Percentiles rank a stretch among this genome's conserved stretches.
Evolutionary conservation across 2,888 invertebrate genomes (phyloP).

Genomic region (Aporophyla lueneburgensis): DNA sequence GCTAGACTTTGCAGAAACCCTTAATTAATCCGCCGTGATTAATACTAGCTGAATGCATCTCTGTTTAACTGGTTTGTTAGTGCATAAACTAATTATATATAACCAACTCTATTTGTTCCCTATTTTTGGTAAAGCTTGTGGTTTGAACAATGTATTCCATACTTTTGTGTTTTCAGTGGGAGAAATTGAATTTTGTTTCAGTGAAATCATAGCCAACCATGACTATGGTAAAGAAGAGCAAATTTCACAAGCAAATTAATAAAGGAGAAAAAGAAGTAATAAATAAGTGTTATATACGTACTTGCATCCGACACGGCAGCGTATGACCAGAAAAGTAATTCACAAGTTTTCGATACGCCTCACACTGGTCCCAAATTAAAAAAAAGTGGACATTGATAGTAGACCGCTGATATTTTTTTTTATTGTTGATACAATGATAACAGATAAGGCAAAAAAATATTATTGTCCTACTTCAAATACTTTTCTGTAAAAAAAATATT

Average conservation of each 20-base stretch:
- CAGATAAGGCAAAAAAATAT: too few species aligned
- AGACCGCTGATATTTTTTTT: too few species aligned
- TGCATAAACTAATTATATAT: neutral
- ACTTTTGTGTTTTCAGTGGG: neutral
- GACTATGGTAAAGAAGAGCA: neutral
- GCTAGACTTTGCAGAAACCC: neutral
- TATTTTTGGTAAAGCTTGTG: neutral
- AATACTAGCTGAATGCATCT: conserved; percentile 1
- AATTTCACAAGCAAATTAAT: neutral
- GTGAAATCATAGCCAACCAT: neutral
- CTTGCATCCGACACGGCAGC: too few species aligned
- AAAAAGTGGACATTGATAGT: too few species aligned
- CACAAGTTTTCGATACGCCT: too few species aligned
- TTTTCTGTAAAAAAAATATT: too few species aligned
- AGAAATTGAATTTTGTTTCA: neutral
- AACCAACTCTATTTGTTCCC: conserved; percentile 1
- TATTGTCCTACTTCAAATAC: too few species aligned
- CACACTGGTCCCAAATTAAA: too few species aligned
- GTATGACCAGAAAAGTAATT: too few species aligned
- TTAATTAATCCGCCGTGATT: conserved; percentile 16
- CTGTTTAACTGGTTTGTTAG: neutral
- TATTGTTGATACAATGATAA: too few species aligned
- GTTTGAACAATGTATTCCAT: neutral
- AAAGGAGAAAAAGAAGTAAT: neutral
- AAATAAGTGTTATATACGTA: neutral